Conservation (phyloP, 2,113 vertebrate species). For the Dicrurus megarhynchus region DNA sequence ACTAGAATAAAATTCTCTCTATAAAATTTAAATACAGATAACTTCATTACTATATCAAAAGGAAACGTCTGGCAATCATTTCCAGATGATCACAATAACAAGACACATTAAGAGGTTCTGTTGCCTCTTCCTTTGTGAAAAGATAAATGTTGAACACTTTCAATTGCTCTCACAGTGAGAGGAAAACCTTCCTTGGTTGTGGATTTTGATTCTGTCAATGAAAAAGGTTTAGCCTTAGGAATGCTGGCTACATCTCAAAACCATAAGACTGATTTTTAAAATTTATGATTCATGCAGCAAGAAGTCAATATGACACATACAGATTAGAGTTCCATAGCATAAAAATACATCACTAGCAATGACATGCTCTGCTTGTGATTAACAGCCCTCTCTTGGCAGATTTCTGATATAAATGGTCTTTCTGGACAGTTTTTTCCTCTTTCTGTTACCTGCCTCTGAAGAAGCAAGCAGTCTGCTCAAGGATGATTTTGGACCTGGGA, state of each 20-base stretch:
- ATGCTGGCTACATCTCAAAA: conserved; percentile 74
- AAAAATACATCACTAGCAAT: conserved; percentile 65
- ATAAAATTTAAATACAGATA: conserved; percentile 79
- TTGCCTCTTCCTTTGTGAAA: conserved; percentile 56
- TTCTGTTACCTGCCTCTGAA: conserved; percentile 2
- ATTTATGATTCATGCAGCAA: conserved; percentile 79
- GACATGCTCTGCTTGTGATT: conserved; percentile 67
- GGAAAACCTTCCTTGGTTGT: conserved; percentile 37
- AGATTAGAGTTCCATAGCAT: conserved; percentile 72
- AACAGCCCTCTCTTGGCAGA: conserved; percentile 50
- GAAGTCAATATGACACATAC: conserved; percentile 73
- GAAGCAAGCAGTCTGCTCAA: conserved; percentile 23
- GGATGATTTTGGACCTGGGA: conserved; percentile 24
- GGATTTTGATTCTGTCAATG: conserved; percentile 60
- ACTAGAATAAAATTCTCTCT: conserved; percentile 79
- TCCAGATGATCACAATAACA: conserved; percentile 77
- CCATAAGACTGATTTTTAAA: conserved; percentile 68
- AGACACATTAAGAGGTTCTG: conserved; percentile 69
- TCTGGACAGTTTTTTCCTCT: neutral
- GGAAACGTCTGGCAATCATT: conserved; percentile 71
- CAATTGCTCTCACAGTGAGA: conserved; percentile 48
- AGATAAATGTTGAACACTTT: conserved; percentile 54
- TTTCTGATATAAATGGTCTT: conserved; percentile 8
- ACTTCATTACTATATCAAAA: conserved; percentile 73
- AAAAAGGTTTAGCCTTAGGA: conserved; percentile 81